Evolutionary conservation across 1,140 invertebrate species (phyloP).

Genomic region (Drosophila sp.): DNA sequence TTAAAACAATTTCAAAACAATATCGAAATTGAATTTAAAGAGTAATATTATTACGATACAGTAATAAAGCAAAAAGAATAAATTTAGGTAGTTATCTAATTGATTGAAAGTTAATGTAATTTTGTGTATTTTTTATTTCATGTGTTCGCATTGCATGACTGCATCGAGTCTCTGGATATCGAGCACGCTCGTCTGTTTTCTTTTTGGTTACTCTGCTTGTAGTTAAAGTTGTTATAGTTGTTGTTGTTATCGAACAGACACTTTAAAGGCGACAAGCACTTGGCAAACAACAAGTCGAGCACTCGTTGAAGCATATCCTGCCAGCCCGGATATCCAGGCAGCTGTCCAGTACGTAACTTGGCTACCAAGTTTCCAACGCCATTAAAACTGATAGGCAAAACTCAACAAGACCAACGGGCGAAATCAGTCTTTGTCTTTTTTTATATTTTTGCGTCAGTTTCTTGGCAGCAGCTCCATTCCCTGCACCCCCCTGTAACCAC

Average conservation of each 20-base stretch:
- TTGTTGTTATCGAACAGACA: conserved; percentile 16
- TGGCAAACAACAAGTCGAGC: conserved; percentile 16
- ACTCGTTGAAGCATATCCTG: conserved; percentile 3
- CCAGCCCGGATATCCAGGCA: conserved; percentile 3
- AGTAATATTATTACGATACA: too few relatives aligned
- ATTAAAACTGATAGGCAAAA: conserved; percentile 45
- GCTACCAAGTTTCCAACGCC: conserved; percentile 36
- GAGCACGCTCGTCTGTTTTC: background rate
- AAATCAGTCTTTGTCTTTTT: conserved; percentile 4
- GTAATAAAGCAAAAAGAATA: too few relatives aligned
- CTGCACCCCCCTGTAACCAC: background rate
- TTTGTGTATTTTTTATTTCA: too few relatives aligned
- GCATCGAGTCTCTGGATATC: background rate
- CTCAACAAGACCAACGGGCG: conserved; percentile 15
- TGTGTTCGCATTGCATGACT: too few relatives aligned
- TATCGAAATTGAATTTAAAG: too few relatives aligned
- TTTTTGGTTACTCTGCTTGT: background rate
- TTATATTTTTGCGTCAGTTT: background rate
- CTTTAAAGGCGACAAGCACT: conserved; percentile 30
- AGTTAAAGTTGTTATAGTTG: too few relatives aligned
- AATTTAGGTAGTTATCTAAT: too few relatives aligned
- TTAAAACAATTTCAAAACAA: too few relatives aligned
- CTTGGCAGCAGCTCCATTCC: background rate
- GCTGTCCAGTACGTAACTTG: conserved; percentile 27
- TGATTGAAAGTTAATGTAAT: too few relatives aligned